Evolutionary conservation across 2,888 invertebrate species (phyloP), one percentile per base, ranked within the genome.

Genomic region (Apamea epomidion): DNA sequence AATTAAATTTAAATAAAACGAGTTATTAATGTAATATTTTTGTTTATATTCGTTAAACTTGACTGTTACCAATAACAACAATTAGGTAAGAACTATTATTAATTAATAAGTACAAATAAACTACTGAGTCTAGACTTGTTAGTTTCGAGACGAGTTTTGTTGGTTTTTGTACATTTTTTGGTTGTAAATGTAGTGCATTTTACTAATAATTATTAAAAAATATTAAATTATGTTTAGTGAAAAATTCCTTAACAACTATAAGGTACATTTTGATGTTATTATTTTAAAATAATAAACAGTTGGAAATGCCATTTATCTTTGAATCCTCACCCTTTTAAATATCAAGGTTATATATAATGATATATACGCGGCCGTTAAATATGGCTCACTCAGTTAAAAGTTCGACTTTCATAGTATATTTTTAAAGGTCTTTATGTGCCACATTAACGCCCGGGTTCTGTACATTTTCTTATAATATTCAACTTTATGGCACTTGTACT

Each of bases 11-110:
- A 75, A 82, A 79, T 60, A 81, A 83, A 75, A 48, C 45, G 18
- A 72, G 51, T 72, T 77, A 60, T 76, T 74, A 77, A 72, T 84
- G 32, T 74, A 80, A 58, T 82, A 70, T 81, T 80, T 71, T 74
- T 82, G 48, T 76, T 70, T 82, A 58, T 79, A 80, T 76, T 83
- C 72, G 64, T 88, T 76, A 87, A 87, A 87, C 65, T 85, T 80
- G 87, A 89, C 86, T 90, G 91, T 91, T 91, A 91, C 91, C 91
- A 91, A 85, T 86, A 73, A 84, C 82, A 77, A 82, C 65, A 78
- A 82, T 76, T 84, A 79, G 81, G 75, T 87, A 80, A 86, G 76
- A 81, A 76, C 74, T 84, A 83, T 83, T 74, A 87, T 81, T 84
- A 85, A 80, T 74, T 76, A 87, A 79, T 87, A 89, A 86, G 85